Conservation (phyloP, 2,797 vertebrate genomes). For the Adrianichthys oophorus region DNA sequence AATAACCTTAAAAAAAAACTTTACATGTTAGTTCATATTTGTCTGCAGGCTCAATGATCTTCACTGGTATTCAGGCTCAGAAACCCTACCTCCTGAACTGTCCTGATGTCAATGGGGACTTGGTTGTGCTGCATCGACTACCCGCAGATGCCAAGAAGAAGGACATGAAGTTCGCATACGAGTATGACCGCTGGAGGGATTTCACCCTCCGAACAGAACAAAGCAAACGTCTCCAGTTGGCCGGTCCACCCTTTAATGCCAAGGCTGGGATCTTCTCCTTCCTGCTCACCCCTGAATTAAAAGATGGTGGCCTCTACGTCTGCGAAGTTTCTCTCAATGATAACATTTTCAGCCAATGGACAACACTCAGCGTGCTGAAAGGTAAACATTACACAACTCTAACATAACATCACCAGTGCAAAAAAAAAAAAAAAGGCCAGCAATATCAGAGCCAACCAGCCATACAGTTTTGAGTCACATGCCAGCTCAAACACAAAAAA, state of each 20-base stretch:
- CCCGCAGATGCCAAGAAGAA: constrained; percentile 20
- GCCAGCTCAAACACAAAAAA: too few species aligned
- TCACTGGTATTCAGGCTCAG: constrained; percentile 33
- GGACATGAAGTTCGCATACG: constrained; percentile 27
- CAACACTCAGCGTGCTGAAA: constrained; percentile 69
- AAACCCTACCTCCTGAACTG: constrained; percentile 58
- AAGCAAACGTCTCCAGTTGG: constrained; percentile 39
- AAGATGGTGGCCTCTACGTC: constrained; percentile 67
- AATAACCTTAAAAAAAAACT: constrained; percentile 51
- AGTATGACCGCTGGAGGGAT: constrained; percentile 74
- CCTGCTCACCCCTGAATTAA: constrained; percentile 50
- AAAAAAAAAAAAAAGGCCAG: too few species aligned
- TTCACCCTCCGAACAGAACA: neutral
- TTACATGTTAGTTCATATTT: constrained; percentile 13
- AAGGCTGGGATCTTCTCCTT: constrained; percentile 71
- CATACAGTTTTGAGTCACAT: too few species aligned
- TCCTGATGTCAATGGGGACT: constrained; percentile 64
- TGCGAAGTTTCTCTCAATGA: constrained; percentile 73
- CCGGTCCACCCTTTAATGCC: constrained; percentile 38
- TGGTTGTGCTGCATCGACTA: constrained; percentile 64
- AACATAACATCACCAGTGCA: too few species aligned
- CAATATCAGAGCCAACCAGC: too few species aligned
- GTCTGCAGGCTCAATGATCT: constrained; percentile 41
- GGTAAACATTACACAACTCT: constrained; percentile 51
- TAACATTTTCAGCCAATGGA: constrained; percentile 44